A percentile compares a stretch with the other conserved stretches of the same genome.
Evolutionary conservation across 2,888 invertebrate species (phyloP).

Genomic region (Glaucopsyche alexis): DNA sequence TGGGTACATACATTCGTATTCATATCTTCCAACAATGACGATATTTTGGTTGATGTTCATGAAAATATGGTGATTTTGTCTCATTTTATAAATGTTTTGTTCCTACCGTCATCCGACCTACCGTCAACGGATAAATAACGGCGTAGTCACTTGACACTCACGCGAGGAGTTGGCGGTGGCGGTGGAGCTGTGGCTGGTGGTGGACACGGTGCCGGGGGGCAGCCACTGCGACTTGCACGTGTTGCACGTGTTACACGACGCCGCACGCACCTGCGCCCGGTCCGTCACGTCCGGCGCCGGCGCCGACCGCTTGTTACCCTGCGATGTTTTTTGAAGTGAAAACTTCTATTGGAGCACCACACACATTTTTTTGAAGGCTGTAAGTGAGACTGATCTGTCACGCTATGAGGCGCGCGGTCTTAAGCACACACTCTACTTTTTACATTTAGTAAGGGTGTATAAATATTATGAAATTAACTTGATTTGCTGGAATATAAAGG

Average conservation of each 20-base stretch:
- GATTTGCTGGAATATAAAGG: too few species aligned
- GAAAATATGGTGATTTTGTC: neutral
- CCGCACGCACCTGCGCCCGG: conserved; percentile 52
- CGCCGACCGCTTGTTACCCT: conserved; percentile 68
- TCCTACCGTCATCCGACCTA: too few species aligned
- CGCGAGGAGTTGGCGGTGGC: conserved; percentile 82
- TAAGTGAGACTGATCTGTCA: too few species aligned
- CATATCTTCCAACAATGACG: neutral
- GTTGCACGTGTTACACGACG: conserved; percentile 58
- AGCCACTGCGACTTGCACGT: conserved; percentile 72
- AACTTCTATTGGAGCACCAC: too few species aligned
- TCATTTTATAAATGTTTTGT: neutral
- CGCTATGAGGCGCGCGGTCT: too few species aligned
- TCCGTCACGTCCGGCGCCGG: conserved; percentile 82
- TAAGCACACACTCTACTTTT: too few species aligned
- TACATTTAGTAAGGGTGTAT: too few species aligned
- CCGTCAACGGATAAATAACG: too few species aligned
- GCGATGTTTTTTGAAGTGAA: neutral
- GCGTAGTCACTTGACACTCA: conserved; percentile 51
- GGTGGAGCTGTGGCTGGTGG: conserved; percentile 80
- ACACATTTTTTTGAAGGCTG: too few species aligned
- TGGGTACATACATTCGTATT: neutral
- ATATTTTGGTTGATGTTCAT: neutral
- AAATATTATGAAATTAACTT: too few species aligned
- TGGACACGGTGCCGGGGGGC: conserved; percentile 71